Evolutionary conservation across 2,113 vertebrate genomes (phyloP).

Genomic region (Neolamprologus devosi): DNA sequence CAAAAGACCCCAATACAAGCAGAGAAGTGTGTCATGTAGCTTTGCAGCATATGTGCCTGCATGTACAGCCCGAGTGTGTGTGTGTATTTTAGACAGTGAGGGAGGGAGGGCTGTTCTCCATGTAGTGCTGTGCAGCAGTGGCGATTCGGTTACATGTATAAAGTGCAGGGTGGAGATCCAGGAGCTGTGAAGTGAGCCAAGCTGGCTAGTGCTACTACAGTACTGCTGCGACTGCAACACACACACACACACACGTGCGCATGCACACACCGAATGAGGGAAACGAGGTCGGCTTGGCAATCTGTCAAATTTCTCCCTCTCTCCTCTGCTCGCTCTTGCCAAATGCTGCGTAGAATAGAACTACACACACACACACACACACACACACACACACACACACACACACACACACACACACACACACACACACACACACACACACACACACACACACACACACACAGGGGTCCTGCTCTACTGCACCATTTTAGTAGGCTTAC

Average conservation of each 20-base stretch:
- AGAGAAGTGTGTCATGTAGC: background rate
- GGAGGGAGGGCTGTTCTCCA: background rate
- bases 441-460: conserved; percentile 36
- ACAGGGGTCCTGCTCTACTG: conserved; percentile 44
- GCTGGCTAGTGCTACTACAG: conserved; percentile 43
- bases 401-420: conserved; percentile 31
- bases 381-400: conserved; percentile 32
- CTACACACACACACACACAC: conserved; percentile 30
- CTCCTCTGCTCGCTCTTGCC: conserved; percentile 24
- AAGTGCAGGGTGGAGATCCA: conserved; percentile 56
- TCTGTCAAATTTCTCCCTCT: conserved; percentile 53
- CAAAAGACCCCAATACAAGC: background rate
- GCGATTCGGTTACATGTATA: conserved; percentile 62
- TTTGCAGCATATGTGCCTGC: background rate
- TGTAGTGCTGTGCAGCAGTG: background rate
- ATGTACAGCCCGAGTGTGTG: background rate
- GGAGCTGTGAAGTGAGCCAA: conserved; percentile 44
- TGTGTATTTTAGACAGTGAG: background rate
- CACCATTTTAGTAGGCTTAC: conserved; percentile 48
- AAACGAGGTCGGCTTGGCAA: conserved; percentile 63
- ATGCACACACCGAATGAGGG: conserved; percentile 19
- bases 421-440: conserved; percentile 32
- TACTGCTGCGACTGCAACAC: conserved; percentile 46
- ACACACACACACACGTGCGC: background rate
- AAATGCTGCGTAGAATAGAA: conserved; percentile 50